Evolutionary conservation across 30 jellyfish, hydroid and myxozoan genomes (phyloP).

Genomic region (Hydractinia symbiolongicarpus): DNA sequence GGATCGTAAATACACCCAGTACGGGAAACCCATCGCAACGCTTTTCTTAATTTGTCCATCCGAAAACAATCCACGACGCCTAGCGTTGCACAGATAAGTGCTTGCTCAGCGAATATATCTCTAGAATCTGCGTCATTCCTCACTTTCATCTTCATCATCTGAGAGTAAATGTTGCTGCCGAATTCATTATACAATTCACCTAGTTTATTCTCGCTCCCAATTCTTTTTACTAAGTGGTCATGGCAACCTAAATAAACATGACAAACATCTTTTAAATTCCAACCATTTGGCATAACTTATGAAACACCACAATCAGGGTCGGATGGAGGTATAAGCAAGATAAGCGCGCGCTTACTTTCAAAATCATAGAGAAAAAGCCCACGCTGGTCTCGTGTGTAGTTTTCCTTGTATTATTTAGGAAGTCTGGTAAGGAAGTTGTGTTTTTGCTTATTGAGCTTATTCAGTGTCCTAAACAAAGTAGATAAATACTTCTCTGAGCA

Average conservation of each 20-base stretch:
- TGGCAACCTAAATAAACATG: neutral
- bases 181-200: neutral
- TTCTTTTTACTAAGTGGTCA: neutral
- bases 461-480: no score
- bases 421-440: no score
- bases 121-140: neutral
- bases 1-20: neutral
- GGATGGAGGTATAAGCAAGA: no score
- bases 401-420: no score
- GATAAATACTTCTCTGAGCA: no score
- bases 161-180: constrained; percentile 9
- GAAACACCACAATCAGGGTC: no score
- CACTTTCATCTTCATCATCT: neutral
- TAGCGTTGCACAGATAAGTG: neutral
- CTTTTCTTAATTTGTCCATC: neutral
- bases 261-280: no score
- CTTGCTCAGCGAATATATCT: constrained; percentile 14
- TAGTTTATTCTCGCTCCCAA: neutral
- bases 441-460: no score
- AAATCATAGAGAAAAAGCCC: no score
- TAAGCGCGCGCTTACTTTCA: no score
- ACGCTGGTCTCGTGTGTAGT: no score
- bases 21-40: neutral
- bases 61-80: constrained; percentile 10
- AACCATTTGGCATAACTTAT: no score